Percentiles rank a stretch among this genome's conserved stretches.
Conservation (phyloP, 2,113 vertebrate species). For the Crotalus tigris region DNA sequence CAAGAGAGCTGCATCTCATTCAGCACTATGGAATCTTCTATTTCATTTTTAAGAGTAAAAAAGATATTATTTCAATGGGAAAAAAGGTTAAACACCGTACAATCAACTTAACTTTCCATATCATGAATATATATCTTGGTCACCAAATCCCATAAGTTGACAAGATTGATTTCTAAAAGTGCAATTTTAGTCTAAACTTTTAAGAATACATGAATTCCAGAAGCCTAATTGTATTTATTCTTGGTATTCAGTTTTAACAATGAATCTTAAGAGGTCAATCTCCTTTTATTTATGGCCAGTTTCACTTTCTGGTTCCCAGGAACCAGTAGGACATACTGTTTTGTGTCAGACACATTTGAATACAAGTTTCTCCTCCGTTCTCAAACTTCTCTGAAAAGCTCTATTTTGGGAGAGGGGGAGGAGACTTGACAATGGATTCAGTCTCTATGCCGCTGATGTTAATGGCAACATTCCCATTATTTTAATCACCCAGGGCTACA, state of each 20-base stretch:
- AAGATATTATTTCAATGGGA: neutral
- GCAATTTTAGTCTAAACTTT: neutral
- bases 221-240: conserved; percentile 21
- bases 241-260: conserved; percentile 25
- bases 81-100: neutral
- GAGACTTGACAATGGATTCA: neutral
- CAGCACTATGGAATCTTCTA: neutral
- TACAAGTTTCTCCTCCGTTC: neutral
- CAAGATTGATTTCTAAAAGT: neutral
- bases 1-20: neutral
- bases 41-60: neutral
- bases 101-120: neutral
- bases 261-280: conserved; percentile 19
- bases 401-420: neutral
- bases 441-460: neutral
- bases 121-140: neutral
- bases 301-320: conserved; percentile 42
- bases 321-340: neutral
- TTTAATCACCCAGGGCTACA: neutral
- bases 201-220: conserved; percentile 13
- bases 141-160: neutral
- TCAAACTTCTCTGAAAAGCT: neutral
- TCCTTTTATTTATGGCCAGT: conserved; percentile 42
- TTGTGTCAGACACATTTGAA: conserved; percentile 4
- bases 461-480: conserved; percentile 28